A percentile compares a stretch with the other conserved stretches of the same genome.
These are phyloP conservation scores for Tetraodon nigroviridis DNA, from an alignment of 2,113 vertebrate species.

Conservation along the genomic window DNA sequence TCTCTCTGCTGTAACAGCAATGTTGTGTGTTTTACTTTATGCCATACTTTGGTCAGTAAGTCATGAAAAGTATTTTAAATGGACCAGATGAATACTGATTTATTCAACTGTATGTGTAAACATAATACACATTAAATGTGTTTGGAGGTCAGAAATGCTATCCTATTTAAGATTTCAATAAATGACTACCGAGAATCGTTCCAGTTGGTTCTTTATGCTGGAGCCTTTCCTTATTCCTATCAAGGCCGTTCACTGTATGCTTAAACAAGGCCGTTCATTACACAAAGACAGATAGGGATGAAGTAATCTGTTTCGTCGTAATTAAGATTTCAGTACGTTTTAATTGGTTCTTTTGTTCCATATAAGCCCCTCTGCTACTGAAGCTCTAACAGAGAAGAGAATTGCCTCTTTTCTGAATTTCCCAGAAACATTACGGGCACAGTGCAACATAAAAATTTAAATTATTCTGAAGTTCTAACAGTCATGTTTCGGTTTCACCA, in stretches of 20 bases:
- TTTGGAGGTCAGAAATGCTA: background rate
- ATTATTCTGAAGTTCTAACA: slow-evolving; percentile 17
- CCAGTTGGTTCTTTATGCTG: slow-evolving; percentile 31
- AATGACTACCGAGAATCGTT: slow-evolving; percentile 17
- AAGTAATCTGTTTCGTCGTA: slow-evolving; percentile 50
- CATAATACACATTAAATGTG: background rate
- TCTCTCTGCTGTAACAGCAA: too few species aligned
- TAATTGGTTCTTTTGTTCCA: slow-evolving; percentile 72
- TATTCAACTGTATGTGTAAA: too few species aligned
- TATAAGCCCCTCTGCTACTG: slow-evolving; percentile 62
- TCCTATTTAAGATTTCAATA: background rate
- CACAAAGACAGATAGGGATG: slow-evolving; percentile 35
- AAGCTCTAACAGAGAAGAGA: slow-evolving; percentile 50
- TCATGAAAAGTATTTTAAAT: too few species aligned
- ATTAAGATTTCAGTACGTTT: slow-evolving; percentile 65
- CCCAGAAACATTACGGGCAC: slow-evolving; percentile 36
- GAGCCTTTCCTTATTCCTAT: slow-evolving; percentile 26
- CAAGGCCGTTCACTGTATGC: slow-evolving; percentile 34
- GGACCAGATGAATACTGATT: too few species aligned
- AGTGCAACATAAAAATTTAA: background rate
- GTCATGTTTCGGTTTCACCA: slow-evolving; percentile 42
- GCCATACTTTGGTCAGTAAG: too few species aligned
- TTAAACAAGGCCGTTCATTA: slow-evolving; percentile 58
- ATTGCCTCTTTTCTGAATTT: slow-evolving; percentile 42
- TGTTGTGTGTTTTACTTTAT: too few species aligned